Base-by-base conservation (phyloP, 1,140 invertebrate genomes). In the Rhynchophorus ferrugineus region DNA sequence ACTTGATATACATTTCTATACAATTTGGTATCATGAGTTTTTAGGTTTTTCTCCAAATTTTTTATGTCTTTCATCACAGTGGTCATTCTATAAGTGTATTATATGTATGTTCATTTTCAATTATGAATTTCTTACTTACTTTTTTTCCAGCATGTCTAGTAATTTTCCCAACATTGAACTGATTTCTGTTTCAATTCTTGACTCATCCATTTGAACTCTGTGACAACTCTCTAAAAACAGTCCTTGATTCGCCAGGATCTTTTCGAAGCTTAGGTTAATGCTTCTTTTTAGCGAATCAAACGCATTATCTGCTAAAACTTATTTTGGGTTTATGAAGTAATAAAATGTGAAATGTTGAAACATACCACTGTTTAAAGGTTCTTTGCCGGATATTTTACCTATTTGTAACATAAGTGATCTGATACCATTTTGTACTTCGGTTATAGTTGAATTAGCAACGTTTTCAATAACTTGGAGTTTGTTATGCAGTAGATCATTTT, bases 191-290 rank as follows among this genome's bases (percentile, higher is more conserved):
- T 75, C 73, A 5, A 76, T 61, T 56, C 72, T 67, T 1, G 75
- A 73, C 53, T 80, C 78, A 58, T 80, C 75, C 36, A 74, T 71
- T 59, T 81, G 78, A 18, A 79, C 73, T 33, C 73, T 64, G 60
- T 79, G 75, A 60, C 78, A 81, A 11, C 74, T 76, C 58, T 78
- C 75, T 19, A 79, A 63, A 59, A 81, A 80, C 39, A 73, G 67
- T 46, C 78, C 76, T 63, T 82, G 79, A 14, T 71, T 69, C 6
- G 74, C 65, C 16, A 78, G 60, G 11, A 81, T 66, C 56, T 73
- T 75, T 60, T 80, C 68, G 61, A 76, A 71, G 50, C 69, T 71
- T 9, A 54, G 53, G 49, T 75, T 69, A 3, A 75, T 52, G 29
- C 69, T 69, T 34, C 60, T 54, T 53, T 58, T 59, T 22, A 49